Evolutionary conservation across 2,797 vertebrate species (phyloP).

Genomic region (Linurgus olivaceus): DNA sequence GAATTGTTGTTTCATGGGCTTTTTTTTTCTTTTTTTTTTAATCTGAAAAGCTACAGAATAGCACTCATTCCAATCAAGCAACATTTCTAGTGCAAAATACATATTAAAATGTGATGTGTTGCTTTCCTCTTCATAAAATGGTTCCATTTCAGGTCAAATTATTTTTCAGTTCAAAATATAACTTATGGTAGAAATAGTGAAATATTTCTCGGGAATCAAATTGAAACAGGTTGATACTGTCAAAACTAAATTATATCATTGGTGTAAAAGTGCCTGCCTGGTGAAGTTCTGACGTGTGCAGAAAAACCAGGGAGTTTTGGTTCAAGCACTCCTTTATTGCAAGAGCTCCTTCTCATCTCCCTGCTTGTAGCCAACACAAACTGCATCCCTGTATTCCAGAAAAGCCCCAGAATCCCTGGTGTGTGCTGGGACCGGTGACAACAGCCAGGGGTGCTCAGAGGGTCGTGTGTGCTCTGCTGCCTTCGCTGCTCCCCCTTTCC

Average conservation of each 20-base stretch:
- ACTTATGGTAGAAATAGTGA: too few species aligned
- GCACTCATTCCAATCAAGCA: too few species aligned
- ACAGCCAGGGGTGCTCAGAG: rapidly evolving
- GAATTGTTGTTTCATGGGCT: neutral
- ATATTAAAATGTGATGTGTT: too few species aligned
- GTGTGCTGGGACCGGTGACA: rapidly evolving
- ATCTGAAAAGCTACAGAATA: too few species aligned
- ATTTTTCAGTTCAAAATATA: too few species aligned
- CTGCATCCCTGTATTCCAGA: rapidly evolving
- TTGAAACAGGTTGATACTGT: too few species aligned
- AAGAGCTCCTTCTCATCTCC: neutral
- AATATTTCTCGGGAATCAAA: too few species aligned
- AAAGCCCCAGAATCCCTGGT: rapidly evolving
- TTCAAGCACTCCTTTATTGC: neutral
- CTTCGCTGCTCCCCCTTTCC: rapidly evolving
- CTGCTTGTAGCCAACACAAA: neutral
- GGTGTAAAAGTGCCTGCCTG: neutral
- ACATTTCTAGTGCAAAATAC: too few species aligned
- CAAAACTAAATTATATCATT: too few species aligned
- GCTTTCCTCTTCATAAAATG: too few species aligned
- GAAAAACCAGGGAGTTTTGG: rapidly evolving
- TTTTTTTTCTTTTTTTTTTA: too few species aligned
- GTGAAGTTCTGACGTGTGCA: neutral
- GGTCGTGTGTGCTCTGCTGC: neutral
- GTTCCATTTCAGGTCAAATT: too few species aligned